phyloP scores from a whole-genome alignment of 2,888 invertebrate genomes.

The Didymodactylos carnosus region DNA sequence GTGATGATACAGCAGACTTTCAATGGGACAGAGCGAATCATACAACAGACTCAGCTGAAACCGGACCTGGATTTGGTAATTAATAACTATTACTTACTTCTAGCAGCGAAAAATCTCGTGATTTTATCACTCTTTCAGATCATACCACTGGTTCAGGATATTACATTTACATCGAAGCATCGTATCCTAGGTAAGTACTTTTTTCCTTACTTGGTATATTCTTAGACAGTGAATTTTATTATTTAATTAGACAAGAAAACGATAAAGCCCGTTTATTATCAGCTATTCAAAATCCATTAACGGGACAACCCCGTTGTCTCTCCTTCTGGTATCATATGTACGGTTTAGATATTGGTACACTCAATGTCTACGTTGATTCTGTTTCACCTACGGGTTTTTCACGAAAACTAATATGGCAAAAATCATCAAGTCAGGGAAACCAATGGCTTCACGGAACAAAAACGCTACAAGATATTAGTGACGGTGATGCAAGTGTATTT shows the following conservation, averaged over 20 bases:
- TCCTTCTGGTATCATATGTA: background rate
- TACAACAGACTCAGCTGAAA: background rate
- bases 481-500: background rate
- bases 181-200: no score
- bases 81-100: background rate
- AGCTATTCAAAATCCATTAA: background rate
- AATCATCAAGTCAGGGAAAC: constrained; percentile 19
- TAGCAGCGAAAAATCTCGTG: no score
- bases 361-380: background rate
- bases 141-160: constrained; percentile 18
- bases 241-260: constrained; percentile 15
- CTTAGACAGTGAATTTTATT: no score
- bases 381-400: background rate
- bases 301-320: background rate
- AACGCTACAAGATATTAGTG: background rate
- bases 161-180: constrained; percentile 22
- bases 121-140: background rate
- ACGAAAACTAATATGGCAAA: constrained; percentile 21
- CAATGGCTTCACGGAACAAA: background rate
- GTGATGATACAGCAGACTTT: background rate
- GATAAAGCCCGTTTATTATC: constrained; percentile 21
- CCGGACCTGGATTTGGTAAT: constrained; percentile 5
- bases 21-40: background rate
- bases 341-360: background rate
- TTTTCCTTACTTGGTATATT: no score